A percentile compares a stretch with the other conserved stretches of the same genome.
Conservation (phyloP, 2,888 invertebrate genomes). For the Calephelis perditalis region DNA sequence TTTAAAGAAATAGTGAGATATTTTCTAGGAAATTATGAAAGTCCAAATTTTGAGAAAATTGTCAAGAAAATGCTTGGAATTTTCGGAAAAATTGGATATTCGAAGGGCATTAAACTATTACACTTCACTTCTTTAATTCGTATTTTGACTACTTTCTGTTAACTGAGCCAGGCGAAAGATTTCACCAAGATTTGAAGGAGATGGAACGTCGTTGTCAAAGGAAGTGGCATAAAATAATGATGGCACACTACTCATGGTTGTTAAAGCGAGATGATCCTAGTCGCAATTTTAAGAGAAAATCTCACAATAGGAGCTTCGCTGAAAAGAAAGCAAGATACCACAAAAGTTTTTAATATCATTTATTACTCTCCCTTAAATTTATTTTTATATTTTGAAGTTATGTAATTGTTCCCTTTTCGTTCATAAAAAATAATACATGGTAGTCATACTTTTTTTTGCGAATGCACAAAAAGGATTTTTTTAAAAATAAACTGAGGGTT, state of each 20-base stretch:
- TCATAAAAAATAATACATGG: too few relatives aligned
- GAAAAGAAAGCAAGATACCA: slow-evolving; percentile 5
- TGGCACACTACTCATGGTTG: neutral
- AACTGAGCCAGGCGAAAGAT: slow-evolving; percentile 3
- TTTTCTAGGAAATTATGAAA: neutral
- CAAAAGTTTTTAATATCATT: slow-evolving; percentile 6
- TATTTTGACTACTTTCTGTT: neutral
- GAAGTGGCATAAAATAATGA: neutral
- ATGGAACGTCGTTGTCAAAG: neutral
- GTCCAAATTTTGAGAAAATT: neutral
- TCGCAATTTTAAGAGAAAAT: neutral
- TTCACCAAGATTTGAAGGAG: neutral
- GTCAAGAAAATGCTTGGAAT: neutral
- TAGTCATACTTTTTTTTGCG: too few relatives aligned
- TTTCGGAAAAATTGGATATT: neutral
- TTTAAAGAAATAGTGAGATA: neutral
- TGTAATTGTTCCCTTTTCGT: too few relatives aligned
- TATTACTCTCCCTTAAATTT: too few relatives aligned
- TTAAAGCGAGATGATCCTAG: slow-evolving; percentile 6
- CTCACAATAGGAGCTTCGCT: slow-evolving; percentile 1
- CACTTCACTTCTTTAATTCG: neutral
- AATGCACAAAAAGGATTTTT: neutral
- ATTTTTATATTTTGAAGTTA: neutral
- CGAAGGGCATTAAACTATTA: neutral
- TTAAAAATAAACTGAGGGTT: neutral